These are phyloP conservation scores for Elephantulus edwardii DNA, from an alignment of 2,113 vertebrate species.

Conservation along the genomic window DNA sequence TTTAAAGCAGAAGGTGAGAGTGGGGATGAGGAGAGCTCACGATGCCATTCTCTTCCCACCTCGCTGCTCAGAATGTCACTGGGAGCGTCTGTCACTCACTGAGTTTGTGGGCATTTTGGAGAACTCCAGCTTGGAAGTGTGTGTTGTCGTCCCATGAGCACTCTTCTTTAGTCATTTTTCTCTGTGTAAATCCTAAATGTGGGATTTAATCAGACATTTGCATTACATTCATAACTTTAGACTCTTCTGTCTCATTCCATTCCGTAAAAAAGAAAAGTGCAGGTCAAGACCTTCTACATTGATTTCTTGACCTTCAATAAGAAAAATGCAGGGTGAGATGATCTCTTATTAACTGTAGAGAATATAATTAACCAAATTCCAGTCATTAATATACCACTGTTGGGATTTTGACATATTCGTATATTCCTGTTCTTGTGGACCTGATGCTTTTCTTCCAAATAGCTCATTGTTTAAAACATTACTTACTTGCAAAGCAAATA, in stretches of 20 bases:
- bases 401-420: neutral
- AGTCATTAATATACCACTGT: neutral
- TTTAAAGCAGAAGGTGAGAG: neutral
- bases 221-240: neutral
- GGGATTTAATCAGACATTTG: neutral
- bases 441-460: slow-evolving; percentile 23
- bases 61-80: neutral
- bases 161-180: neutral
- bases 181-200: neutral
- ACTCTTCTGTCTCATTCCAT: neutral
- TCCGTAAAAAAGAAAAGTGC: neutral
- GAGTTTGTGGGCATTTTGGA: neutral
- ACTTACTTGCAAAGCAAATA: slow-evolving; percentile 33
- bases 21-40: neutral
- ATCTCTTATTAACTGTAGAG: neutral
- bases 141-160: neutral
- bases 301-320: neutral
- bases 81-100: neutral
- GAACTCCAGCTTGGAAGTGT: neutral
- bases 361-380: neutral
- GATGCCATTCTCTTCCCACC: neutral
- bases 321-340: neutral
- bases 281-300: slow-evolving; percentile 6
- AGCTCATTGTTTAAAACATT: slow-evolving; percentile 42
- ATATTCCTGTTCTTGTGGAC: neutral